Evolutionary conservation across 92 coral and sea anemone genomes (phyloP), one percentile per base, ranked within the genome.

Genomic region (Ricordea florida): DNA sequence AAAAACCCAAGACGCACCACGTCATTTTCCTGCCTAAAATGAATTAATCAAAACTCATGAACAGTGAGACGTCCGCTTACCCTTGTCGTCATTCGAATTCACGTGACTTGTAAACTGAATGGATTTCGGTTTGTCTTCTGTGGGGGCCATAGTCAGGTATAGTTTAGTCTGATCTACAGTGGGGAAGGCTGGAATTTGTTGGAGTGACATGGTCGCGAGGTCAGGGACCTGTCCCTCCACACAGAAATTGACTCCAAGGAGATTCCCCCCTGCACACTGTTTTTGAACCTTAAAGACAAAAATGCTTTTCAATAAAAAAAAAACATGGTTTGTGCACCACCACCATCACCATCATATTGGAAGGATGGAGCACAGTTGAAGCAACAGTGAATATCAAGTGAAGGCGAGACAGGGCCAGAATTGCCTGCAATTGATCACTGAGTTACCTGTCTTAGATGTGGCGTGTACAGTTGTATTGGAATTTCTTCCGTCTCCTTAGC

Each of bases 181-280:
- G 8, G 97, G 83, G 29, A 87, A 48, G 61, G 49, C 78, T 28
- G 93, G 88, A 21, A 91, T 57, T 28, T 74, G 88, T 31, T 56
- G 62, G 56, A 86, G 78, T 57, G 88, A 87, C 16, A 80, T 44
- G 5, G 84, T 30, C 7, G 80, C 52, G 15, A 78, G 34, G 49
- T 60, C 85, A 7, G 82, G 88, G 11, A 64, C 37, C 21, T 53
- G 47, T 20, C 78, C 93, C 31, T 37, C 42, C 2, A 43, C 29
- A 44, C 97, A 91, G 13, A 61, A 8, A 33, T 64, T 48, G 4
- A 91, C 66, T 11, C 90, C 93, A 24, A 74, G 46, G 16, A 49
- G 18, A 10, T 58, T 25, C 22, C 66, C 33, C 5, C 83, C 90
- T 10, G 44, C 34, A 46, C 97, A 91, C 31, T 15, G 29, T 36